Percentiles rank a stretch among this genome's conserved stretches.
Evolutionary conservation across 1,140 invertebrate species (phyloP).

Genomic region (Drosophila ficusphila): DNA sequence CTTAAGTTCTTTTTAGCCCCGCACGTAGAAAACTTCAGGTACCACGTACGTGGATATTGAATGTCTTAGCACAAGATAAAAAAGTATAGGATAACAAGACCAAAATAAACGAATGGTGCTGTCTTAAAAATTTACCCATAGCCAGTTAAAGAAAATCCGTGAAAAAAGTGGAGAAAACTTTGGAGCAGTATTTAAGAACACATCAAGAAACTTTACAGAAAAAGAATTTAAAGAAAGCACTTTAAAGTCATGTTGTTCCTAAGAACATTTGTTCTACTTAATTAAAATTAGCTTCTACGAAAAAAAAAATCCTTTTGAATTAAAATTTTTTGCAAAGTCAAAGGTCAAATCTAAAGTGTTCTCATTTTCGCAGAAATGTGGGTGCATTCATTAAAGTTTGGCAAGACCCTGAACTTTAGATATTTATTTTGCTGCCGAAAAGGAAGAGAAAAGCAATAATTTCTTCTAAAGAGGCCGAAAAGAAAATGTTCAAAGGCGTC

Average conservation of each 20-base stretch:
- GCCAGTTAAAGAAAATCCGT: background rate
- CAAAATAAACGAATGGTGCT: conserved; percentile 4
- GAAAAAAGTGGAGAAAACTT: background rate
- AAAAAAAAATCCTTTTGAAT: background rate
- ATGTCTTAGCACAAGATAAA: conserved; percentile 6
- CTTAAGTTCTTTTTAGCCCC: conserved; percentile 9
- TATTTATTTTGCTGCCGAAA: conserved; percentile 29
- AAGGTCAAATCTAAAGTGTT: background rate
- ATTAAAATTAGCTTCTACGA: background rate
- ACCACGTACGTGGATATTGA: conserved; percentile 28
- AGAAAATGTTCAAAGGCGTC: conserved; percentile 32
- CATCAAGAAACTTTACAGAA: background rate
- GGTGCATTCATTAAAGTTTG: conserved; percentile 35
- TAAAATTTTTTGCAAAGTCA: background rate
- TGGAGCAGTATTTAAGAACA: background rate
- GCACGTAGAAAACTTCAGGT: conserved; percentile 17
- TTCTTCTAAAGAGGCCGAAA: conserved; percentile 23
- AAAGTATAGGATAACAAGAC: conserved; percentile 1
- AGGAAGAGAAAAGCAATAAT: conserved; percentile 27
- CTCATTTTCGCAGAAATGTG: conserved; percentile 9
- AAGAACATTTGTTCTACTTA: background rate
- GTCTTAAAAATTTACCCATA: conserved; percentile 1
- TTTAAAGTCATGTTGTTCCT: too few relatives aligned
- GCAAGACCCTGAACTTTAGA: conserved; percentile 15
- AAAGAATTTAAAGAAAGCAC: too few relatives aligned